These are phyloP conservation scores for Sapayoa aenigma DNA, from an alignment of 2,113 vertebrate genomes.

Conservation along the genomic window DNA sequence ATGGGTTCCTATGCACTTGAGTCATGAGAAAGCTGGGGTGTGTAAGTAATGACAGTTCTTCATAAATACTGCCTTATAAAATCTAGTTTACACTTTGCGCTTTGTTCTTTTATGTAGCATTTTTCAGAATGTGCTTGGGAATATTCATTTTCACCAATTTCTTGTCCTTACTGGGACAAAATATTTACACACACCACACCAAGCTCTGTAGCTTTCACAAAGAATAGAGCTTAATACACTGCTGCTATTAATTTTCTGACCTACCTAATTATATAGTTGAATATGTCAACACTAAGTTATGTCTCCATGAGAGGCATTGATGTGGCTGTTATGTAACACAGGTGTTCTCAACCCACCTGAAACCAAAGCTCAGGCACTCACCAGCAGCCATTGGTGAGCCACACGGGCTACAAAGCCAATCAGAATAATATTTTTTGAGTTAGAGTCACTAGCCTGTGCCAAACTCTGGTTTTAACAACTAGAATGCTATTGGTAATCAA, in stretches of 20 bases:
- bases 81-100: background rate
- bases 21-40: background rate
- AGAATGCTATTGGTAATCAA: background rate
- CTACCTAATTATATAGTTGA: background rate
- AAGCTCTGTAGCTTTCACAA: background rate
- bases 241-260: background rate
- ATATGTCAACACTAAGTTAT: background rate
- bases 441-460: background rate
- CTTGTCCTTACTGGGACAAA: background rate
- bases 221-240: background rate
- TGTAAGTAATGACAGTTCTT: background rate
- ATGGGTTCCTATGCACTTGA: background rate
- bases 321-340: background rate
- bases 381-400: background rate
- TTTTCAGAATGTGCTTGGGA: background rate
- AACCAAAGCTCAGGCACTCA: background rate
- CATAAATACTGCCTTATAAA: background rate
- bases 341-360: background rate
- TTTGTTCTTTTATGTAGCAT: background rate
- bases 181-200: background rate
- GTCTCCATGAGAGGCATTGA: background rate
- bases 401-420: background rate
- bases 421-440: background rate
- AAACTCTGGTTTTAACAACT: background rate
- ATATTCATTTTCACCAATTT: background rate